Evolutionary conservation across 2,797 vertebrate genomes (phyloP).

Genomic region (Hyperoplus lanceolatus): DNA sequence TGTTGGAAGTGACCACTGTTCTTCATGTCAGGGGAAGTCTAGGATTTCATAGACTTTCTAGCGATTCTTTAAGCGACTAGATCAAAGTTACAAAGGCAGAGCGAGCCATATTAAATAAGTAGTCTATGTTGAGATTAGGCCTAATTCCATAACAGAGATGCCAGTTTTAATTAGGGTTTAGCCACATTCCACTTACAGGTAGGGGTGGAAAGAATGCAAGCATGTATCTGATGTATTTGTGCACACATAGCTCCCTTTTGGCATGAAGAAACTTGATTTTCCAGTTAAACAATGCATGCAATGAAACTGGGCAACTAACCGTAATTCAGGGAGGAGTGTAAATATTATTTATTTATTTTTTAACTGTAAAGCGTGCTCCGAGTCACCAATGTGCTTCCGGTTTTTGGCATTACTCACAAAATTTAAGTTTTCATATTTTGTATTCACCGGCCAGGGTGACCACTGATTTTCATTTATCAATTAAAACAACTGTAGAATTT

Average conservation of each 20-base stretch:
- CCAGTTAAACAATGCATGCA: background rate
- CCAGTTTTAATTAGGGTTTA: background rate
- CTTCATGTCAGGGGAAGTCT: background rate
- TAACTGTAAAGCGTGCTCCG: background rate
- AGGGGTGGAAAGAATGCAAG: background rate
- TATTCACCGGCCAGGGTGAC: background rate
- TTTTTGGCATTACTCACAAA: background rate
- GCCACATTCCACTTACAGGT: background rate
- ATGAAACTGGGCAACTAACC: background rate
- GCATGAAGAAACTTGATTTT: background rate
- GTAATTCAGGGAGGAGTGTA: background rate
- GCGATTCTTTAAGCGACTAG: background rate
- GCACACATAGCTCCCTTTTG: background rate
- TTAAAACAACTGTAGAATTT: background rate
- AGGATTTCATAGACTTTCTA: too few relatives aligned
- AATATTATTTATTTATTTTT: background rate
- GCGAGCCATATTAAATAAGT: background rate
- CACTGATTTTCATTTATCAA: background rate
- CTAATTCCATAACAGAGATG: background rate
- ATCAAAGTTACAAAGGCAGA: background rate
- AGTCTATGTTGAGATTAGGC: background rate
- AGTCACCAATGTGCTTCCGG: conserved; percentile 15
- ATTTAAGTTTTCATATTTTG: background rate
- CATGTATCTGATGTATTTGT: background rate
- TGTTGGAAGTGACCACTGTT: background rate